Conservation (phyloP, 2,113 vertebrate genomes). For the Pedetes capensis region DNA sequence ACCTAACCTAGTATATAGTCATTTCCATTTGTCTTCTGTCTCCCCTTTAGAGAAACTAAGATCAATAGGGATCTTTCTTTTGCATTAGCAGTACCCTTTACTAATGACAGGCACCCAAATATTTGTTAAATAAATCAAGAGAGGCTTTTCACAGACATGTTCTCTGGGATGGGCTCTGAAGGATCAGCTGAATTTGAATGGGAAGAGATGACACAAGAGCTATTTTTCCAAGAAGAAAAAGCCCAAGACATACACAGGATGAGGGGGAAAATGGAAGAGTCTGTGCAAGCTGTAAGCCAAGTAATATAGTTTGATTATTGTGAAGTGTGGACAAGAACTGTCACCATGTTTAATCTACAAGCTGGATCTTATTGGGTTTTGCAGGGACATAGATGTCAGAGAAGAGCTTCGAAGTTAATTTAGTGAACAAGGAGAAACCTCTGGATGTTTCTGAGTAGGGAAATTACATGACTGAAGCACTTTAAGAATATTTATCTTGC, state of each 20-base stretch:
- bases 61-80: neutral
- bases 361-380: neutral
- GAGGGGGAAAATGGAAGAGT: neutral
- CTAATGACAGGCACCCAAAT: neutral
- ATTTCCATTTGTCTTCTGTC: neutral
- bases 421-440: neutral
- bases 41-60: neutral
- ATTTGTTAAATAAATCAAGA: neutral
- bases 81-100: neutral
- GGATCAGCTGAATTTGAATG: neutral
- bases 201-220: neutral
- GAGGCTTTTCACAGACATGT: neutral
- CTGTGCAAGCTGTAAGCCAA: neutral
- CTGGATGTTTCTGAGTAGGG: neutral
- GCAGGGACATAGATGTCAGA: neutral
- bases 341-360: neutral
- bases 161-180: neutral
- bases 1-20: neutral
- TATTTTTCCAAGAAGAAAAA: neutral
- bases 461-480: neutral
- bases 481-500: neutral
- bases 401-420: constrained; percentile 13
- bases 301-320: neutral
- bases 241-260: neutral
- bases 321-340: neutral